Conservation (phyloP, 2,797 vertebrate species). For the Streptopelia turtur region DNA sequence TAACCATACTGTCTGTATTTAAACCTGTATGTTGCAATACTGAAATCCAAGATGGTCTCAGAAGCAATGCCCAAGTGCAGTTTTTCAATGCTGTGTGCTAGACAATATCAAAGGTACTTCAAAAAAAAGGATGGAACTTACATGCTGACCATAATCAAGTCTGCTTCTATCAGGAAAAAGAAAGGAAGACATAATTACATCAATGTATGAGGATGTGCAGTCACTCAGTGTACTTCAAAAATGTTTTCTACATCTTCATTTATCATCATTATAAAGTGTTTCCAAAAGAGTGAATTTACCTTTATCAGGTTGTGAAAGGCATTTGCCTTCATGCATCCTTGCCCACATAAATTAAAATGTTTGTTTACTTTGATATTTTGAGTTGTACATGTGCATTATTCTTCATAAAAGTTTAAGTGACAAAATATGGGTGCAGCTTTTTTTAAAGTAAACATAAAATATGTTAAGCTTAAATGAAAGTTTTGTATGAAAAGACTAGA, state of each 20-base stretch:
- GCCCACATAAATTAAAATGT: slow-evolving; percentile 28
- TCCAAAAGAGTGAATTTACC: slow-evolving; percentile 27
- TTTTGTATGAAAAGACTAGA: background rate
- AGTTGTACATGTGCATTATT: slow-evolving; percentile 19
- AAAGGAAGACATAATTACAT: background rate
- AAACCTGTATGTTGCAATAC: background rate
- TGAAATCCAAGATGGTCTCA: background rate
- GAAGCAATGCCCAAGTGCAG: background rate
- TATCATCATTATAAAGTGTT: slow-evolving; percentile 57
- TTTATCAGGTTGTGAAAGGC: background rate
- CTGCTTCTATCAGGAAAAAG: background rate
- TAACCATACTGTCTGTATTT: background rate
- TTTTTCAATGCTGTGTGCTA: background rate
- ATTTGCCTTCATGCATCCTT: slow-evolving; percentile 52
- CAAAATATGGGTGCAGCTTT: background rate
- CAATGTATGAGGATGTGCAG: background rate
- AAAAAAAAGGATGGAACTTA: background rate
- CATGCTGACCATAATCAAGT: background rate
- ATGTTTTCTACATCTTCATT: slow-evolving; percentile 36
- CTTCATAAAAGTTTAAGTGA: slow-evolving; percentile 61
- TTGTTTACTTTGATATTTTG: slow-evolving; percentile 61
- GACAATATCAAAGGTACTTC: background rate
- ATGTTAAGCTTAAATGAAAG: background rate
- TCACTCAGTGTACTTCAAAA: slow-evolving; percentile 33
- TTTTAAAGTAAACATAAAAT: background rate